Conservation (phyloP, 2,888 invertebrate species). For the Caenorhabditis japonica region DNA sequence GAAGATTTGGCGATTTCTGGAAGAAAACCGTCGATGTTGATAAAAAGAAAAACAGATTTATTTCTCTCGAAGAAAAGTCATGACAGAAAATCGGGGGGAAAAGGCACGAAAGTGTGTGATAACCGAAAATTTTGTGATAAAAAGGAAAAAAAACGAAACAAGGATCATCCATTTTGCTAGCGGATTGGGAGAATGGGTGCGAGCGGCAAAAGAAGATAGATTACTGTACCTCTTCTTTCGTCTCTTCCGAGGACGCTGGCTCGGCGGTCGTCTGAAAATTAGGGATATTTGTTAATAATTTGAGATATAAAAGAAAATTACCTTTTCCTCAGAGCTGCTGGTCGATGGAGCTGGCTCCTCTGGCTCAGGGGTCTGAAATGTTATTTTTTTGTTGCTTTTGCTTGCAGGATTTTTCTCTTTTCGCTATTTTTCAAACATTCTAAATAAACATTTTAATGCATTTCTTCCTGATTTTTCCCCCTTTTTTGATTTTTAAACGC, state of each 20-base stretch:
- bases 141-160: conserved; percentile 14
- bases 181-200: conserved; percentile 4
- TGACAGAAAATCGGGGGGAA: conserved; percentile 67
- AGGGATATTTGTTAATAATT: neutral
- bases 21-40: neutral
- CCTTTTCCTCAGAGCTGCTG: conserved; percentile 9
- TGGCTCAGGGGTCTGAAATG: neutral
- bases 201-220: conserved; percentile 8
- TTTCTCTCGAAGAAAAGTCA: neutral
- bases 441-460: no score
- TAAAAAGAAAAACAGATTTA: conserved; percentile 51
- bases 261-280: conserved; percentile 14
- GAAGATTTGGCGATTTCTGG: conserved; percentile 26
- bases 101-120: conserved; percentile 4
- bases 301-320: neutral
- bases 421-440: no score
- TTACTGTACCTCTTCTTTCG: conserved; percentile 39
- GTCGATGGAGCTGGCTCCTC: conserved; percentile 20
- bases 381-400: no score
- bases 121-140: conserved; percentile 6
- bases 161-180: no score
- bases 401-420: no score
- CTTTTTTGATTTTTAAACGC: no score
- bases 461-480: no score
- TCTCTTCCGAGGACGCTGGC: conserved; percentile 23